Conservation (phyloP, 2,888 invertebrate genomes). For the Tryphoninae sp. region DNA sequence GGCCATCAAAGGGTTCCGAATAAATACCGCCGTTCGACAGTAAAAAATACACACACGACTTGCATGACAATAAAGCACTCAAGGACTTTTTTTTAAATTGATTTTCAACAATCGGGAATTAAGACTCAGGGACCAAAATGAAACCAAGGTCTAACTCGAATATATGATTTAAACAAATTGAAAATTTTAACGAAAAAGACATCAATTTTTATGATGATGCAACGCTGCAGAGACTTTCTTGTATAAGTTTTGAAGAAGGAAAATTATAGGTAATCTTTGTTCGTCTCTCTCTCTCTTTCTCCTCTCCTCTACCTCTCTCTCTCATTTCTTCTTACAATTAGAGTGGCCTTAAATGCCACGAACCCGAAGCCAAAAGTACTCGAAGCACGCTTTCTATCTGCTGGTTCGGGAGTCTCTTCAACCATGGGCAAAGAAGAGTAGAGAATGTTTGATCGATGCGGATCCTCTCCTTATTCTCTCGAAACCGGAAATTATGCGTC, state of each 20-base stretch:
- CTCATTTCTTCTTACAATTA: slow-evolving; percentile 3
- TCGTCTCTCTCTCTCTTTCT: slow-evolving; percentile 12
- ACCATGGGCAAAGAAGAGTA: slow-evolving; percentile 44
- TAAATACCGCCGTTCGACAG: slow-evolving; percentile 72
- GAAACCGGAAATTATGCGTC: slow-evolving; percentile 81
- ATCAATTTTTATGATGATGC: slow-evolving; percentile 37
- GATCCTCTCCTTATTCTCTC: slow-evolving; percentile 72
- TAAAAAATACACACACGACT: background rate
- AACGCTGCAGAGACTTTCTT: slow-evolving; percentile 37
- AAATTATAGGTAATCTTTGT: slow-evolving; percentile 34
- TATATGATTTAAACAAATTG: background rate
- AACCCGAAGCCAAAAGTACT: slow-evolving; percentile 60
- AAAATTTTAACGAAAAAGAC: background rate
- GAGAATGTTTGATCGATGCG: slow-evolving; percentile 80
- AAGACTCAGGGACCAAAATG: background rate
- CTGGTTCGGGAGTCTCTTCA: slow-evolving; percentile 64
- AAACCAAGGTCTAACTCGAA: background rate
- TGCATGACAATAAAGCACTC: background rate
- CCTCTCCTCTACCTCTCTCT: background rate
- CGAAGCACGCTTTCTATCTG: slow-evolving; percentile 68
- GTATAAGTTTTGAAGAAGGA: slow-evolving; percentile 13
- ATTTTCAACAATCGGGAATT: background rate
- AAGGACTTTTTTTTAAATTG: slow-evolving; percentile 1
- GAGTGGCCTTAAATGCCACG: slow-evolving; percentile 54
- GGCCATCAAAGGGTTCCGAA: slow-evolving; percentile 79